These are phyloP conservation scores for Poeciliopsis paucimaculata DNA, from an alignment of 2,797 vertebrate genomes.

Conservation along the genomic window DNA sequence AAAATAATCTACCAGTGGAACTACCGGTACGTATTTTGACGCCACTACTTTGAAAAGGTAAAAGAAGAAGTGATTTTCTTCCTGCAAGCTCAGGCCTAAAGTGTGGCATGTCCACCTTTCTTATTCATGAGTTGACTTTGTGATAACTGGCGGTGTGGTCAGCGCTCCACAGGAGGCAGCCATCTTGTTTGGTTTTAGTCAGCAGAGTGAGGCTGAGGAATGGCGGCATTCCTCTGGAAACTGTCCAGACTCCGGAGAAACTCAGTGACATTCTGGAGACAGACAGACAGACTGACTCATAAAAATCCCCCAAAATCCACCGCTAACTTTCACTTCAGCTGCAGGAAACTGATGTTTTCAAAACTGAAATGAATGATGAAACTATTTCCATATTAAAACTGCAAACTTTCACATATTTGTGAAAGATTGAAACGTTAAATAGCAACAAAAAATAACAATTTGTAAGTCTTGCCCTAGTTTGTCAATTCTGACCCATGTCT, in stretches of 20 bases:
- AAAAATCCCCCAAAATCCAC: slow-evolving; percentile 1
- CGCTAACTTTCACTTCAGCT: neutral
- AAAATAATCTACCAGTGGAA: no score
- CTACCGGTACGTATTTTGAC: no score
- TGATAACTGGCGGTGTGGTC: slow-evolving; percentile 29
- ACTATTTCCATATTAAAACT: neutral
- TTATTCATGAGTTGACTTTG: slow-evolving; percentile 58
- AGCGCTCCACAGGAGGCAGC: slow-evolving; percentile 39
- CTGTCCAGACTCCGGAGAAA: slow-evolving; percentile 44
- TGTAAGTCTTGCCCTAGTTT: neutral
- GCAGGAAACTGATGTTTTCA: neutral
- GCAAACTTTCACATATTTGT: neutral
- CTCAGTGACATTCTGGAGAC: slow-evolving; percentile 54
- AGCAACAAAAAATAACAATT: neutral
- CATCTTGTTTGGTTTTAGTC: slow-evolving; percentile 57
- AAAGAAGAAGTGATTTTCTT: neutral
- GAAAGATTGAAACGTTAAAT: neutral
- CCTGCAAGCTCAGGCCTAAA: neutral
- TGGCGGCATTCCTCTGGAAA: slow-evolving; percentile 49
- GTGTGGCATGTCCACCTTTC: slow-evolving; percentile 20
- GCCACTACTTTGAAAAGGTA: neutral
- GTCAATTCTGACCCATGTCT: neutral
- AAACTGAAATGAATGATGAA: neutral
- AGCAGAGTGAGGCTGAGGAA: slow-evolving; percentile 1
- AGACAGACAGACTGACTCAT: slow-evolving; percentile 34